These are phyloP conservation scores for Chymomyza amoena DNA, from an alignment of 2,888 invertebrate genomes.

Conservation along the genomic window DNA sequence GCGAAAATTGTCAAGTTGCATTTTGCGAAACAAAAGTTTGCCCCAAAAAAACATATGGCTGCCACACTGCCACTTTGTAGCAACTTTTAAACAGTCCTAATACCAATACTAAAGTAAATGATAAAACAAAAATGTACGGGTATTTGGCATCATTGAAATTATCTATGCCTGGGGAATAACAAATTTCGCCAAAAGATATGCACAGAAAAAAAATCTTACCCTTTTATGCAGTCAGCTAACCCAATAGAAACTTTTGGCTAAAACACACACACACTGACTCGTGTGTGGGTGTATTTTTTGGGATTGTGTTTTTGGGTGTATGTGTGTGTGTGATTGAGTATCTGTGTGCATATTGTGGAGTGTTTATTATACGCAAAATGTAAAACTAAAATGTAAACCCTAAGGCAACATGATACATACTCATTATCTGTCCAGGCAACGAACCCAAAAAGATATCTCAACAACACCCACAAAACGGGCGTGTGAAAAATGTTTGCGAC, in stretches of 20 bases:
- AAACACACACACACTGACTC: background rate
- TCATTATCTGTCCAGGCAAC: slow-evolving; percentile 50
- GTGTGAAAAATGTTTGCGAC: background rate
- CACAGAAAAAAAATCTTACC: slow-evolving; percentile 51
- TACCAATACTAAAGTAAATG: background rate
- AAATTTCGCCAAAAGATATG: slow-evolving; percentile 4
- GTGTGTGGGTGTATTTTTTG: background rate
- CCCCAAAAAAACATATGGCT: background rate
- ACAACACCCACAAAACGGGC: background rate
- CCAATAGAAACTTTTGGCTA: background rate
- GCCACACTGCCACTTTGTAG: background rate
- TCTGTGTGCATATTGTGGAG: slow-evolving; percentile 55
- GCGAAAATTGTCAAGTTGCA: background rate
- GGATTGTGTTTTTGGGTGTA: background rate
- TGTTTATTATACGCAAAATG: slow-evolving; percentile 65
- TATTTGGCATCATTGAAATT: slow-evolving; percentile 44
- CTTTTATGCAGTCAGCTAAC: slow-evolving; percentile 33
- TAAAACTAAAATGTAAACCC: slow-evolving; percentile 64
- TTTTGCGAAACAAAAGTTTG: background rate
- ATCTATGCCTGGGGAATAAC: slow-evolving; percentile 55
- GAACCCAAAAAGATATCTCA: slow-evolving; percentile 2
- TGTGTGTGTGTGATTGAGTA: background rate
- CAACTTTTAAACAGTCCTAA: background rate
- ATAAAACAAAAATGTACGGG: background rate
- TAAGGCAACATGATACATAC: slow-evolving; percentile 65